These are phyloP conservation scores for Melanotaenia maccullochi DNA, from an alignment of 2,797 vertebrate genomes.

Conservation along the genomic window DNA sequence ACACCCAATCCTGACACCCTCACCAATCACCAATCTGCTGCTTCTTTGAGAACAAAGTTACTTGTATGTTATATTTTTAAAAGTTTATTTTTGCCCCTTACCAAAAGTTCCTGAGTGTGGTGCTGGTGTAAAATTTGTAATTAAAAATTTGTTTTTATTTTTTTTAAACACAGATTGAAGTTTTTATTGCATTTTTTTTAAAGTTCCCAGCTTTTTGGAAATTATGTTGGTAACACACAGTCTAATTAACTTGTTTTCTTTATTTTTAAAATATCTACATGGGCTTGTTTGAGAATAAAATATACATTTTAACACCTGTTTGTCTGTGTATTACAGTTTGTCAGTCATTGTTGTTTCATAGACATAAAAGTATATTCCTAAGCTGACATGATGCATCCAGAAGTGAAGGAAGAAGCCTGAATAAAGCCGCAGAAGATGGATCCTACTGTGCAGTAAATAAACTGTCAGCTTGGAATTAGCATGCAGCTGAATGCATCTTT, in stretches of 20 bases:
- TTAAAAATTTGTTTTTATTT: background rate
- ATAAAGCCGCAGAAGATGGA: conserved; percentile 13
- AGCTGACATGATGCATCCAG: background rate
- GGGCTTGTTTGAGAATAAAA: background rate
- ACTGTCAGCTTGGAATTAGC: conserved; percentile 66
- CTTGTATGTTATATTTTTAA: background rate
- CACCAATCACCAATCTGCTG: background rate
- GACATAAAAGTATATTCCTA: background rate
- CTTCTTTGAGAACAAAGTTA: background rate
- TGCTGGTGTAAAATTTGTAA: background rate
- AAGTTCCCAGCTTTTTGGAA: background rate
- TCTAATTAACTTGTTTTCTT: background rate
- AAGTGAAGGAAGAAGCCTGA: conserved; percentile 3
- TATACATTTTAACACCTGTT: background rate
- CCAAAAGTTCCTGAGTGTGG: background rate
- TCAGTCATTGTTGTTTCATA: background rate
- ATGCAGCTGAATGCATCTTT: conserved; percentile 55
- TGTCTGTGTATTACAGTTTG: background rate
- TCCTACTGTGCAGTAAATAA: conserved; percentile 22
- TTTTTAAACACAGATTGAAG: background rate
- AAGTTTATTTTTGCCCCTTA: background rate
- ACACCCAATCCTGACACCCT: background rate
- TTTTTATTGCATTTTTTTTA: background rate
- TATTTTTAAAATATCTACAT: background rate
- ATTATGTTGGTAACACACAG: background rate